Percentiles rank a stretch among this genome's conserved stretches.
These are phyloP conservation scores for Morinoia aosen DNA, from an alignment of 2,888 invertebrate species.

Conservation along the genomic window DNA sequence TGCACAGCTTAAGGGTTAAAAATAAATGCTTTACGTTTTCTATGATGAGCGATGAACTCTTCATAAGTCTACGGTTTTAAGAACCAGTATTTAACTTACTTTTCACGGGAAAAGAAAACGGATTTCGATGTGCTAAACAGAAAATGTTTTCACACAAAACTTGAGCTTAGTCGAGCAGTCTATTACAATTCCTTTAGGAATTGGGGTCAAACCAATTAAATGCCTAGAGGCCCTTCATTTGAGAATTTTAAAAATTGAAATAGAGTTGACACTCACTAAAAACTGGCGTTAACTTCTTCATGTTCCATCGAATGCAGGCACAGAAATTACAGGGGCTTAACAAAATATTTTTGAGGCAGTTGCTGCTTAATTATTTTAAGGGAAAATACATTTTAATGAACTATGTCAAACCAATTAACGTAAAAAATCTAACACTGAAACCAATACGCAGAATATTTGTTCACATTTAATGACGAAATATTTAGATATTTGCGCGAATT, in stretches of 20 bases:
- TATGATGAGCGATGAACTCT: not conserved
- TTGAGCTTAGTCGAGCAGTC: not conserved
- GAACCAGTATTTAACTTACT: not conserved
- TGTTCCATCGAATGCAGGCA: too few relatives aligned
- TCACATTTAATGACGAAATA: too few relatives aligned
- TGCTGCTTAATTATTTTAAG: too few relatives aligned
- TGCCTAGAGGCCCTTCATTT: too few relatives aligned
- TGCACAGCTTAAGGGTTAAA: not conserved
- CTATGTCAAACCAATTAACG: too few relatives aligned
- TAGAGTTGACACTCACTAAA: not conserved
- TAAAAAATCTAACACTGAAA: too few relatives aligned
- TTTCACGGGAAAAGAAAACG: not conserved
- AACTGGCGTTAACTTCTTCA: too few relatives aligned
- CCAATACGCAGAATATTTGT: too few relatives aligned
- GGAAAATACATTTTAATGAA: too few relatives aligned
- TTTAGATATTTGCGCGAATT: too few relatives aligned
- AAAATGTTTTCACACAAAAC: not conserved
- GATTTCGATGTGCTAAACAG: not conserved
- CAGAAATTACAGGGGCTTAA: too few relatives aligned
- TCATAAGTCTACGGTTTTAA: not conserved
- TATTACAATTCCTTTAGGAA: not conserved
- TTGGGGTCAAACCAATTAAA: not conserved
- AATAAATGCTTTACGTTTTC: not conserved
- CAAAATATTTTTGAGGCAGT: too few relatives aligned
- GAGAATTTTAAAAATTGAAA: not conserved